phyloP scores from a whole-genome alignment of 2,113 vertebrate genomes.

The Plecturocebus donacophilus region DNA sequence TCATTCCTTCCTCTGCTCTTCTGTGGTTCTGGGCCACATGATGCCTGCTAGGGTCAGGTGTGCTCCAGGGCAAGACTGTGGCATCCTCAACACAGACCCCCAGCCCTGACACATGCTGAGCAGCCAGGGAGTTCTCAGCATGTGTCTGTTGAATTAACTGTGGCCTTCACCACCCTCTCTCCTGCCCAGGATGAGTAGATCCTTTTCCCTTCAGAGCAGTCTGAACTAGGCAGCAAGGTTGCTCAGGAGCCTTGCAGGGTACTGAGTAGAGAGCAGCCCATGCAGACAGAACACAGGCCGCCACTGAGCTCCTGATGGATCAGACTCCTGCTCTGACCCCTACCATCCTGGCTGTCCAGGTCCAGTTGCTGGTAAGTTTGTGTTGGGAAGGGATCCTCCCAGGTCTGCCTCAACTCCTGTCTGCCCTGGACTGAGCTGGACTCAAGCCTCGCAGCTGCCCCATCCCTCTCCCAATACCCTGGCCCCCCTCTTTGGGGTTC shows the following conservation, averaged over 20 bases:
- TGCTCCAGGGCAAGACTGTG: background rate
- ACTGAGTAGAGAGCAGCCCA: background rate
- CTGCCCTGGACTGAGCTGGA: background rate
- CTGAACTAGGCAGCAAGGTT: background rate
- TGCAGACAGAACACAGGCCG: background rate
- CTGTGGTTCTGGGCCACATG: accelerated
- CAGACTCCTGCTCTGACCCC: background rate
- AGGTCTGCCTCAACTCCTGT: background rate
- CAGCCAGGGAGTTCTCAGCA: background rate
- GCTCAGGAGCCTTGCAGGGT: background rate
- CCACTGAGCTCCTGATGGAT: background rate
- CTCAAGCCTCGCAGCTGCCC: background rate
- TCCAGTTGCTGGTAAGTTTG: background rate
- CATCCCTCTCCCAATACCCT: background rate
- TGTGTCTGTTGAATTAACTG: background rate
- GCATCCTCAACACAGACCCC: background rate
- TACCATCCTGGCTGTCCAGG: background rate
- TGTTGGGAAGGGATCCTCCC: background rate
- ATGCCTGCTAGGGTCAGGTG: accelerated
- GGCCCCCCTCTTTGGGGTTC: background rate
- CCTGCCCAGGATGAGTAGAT: background rate
- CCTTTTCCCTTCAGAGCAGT: background rate
- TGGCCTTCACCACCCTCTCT: background rate
- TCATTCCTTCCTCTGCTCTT: background rate
- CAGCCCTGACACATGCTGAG: background rate